These are phyloP conservation scores for Malaclemys terrapin DNA, from an alignment of 2,113 vertebrate genomes.

Conservation along the genomic window DNA sequence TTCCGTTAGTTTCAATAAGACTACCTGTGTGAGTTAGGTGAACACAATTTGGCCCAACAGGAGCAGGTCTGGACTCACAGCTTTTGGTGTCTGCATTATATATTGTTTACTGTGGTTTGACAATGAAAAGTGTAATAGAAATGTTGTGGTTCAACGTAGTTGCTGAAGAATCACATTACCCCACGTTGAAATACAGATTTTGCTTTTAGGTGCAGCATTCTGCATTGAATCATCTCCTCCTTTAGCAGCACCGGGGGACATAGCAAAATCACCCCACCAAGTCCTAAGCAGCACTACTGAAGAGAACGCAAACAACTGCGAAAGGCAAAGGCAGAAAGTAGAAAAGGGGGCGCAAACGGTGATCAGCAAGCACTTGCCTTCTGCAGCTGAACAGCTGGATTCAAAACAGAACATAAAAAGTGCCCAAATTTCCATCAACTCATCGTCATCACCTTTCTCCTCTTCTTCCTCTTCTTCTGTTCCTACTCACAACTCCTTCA, in stretches of 20 bases:
- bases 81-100: background rate
- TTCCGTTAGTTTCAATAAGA: background rate
- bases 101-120: background rate
- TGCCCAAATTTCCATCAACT: conserved; percentile 57
- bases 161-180: background rate
- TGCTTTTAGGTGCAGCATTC: conserved; percentile 68
- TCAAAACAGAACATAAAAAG: conserved; percentile 54
- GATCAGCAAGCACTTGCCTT: conserved; percentile 63
- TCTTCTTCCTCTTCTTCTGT: conserved; percentile 82
- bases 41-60: background rate
- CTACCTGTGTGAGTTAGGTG: background rate
- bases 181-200: conserved; percentile 21
- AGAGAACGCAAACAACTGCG: conserved; percentile 57
- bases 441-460: conserved; percentile 70
- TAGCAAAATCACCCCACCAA: conserved; percentile 45
- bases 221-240: conserved; percentile 66
- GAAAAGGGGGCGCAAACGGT: conserved; percentile 53
- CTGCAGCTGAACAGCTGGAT: conserved; percentile 61
- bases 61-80: background rate
- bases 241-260: conserved; percentile 42
- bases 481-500: conserved; percentile 67
- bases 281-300: conserved; percentile 42
- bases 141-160: background rate
- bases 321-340: conserved; percentile 62
- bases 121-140: background rate